phyloP scores from a whole-genome alignment of 2,113 vertebrate species.

The Carettochelys insculpta region DNA sequence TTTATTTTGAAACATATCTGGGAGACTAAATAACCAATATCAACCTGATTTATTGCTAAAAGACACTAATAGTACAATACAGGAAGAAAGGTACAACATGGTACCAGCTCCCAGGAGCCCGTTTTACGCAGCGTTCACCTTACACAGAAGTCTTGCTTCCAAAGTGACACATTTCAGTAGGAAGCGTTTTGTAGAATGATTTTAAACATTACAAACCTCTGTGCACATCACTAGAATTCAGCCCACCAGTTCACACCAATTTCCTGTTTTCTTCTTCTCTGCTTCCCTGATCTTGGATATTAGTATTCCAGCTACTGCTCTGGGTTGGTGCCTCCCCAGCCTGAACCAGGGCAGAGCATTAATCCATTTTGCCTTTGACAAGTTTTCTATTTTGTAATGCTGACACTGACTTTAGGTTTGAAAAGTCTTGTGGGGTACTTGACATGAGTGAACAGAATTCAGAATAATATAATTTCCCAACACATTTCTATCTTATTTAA shows the following conservation, averaged over 20 bases:
- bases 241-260: not conserved
- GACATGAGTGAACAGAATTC: not conserved
- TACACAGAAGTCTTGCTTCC: too few species aligned
- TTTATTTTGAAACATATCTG: too few species aligned
- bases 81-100: too few species aligned
- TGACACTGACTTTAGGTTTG: not conserved
- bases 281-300: not conserved
- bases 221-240: not conserved
- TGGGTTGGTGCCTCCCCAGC: too few species aligned
- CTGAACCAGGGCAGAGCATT: too few species aligned
- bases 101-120: too few species aligned
- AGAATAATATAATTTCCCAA: not conserved
- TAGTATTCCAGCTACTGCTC: not conserved
- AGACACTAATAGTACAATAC: too few species aligned
- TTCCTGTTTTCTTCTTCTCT: not conserved
- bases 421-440: not conserved
- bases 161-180: too few species aligned
- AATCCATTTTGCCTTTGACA: not conserved
- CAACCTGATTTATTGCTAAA: too few species aligned
- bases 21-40: too few species aligned
- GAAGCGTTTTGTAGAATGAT: not conserved
- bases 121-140: too few species aligned
- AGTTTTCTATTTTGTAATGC: not conserved
- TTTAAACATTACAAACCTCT: not conserved
- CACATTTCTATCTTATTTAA: too few species aligned